These are phyloP conservation scores for Pterophyllum scalare DNA, from an alignment of 2,113 vertebrate species.

Conservation along the genomic window DNA sequence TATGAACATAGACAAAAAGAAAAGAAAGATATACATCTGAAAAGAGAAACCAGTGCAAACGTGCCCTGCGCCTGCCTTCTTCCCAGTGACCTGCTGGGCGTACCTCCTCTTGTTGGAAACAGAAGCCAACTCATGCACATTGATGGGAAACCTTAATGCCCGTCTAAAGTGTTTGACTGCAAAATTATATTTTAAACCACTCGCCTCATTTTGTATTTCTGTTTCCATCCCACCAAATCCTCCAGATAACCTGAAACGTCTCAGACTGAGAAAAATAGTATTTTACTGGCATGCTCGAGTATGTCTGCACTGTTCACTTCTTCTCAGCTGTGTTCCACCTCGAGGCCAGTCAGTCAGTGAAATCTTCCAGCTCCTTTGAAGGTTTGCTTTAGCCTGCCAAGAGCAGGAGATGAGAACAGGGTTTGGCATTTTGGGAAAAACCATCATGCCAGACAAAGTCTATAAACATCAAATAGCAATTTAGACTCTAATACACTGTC, in stretches of 20 bases:
- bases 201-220: background rate
- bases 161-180: background rate
- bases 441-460: conserved; percentile 19
- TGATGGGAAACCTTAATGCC: too few relatives aligned
- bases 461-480: conserved; percentile 38
- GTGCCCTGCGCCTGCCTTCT: too few relatives aligned
- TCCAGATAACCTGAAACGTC: background rate
- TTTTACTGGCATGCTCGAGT: conserved; percentile 4
- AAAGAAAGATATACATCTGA: too few relatives aligned
- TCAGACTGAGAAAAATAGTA: background rate
- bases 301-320: conserved; percentile 6
- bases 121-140: too few relatives aligned
- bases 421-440: conserved; percentile 41
- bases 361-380: conserved; percentile 47
- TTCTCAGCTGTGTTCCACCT: conserved; percentile 25
- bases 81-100: too few relatives aligned
- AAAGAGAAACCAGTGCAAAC: too few relatives aligned
- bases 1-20: too few relatives aligned
- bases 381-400: conserved; percentile 31
- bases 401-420: conserved; percentile 27
- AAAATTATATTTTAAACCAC: background rate
- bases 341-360: conserved; percentile 38
- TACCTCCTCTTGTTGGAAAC: too few relatives aligned
- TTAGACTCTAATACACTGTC: conserved; percentile 19
- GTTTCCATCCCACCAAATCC: background rate